phyloP scores from a whole-genome alignment of 2,888 invertebrate species.

The Lithophane ornitopus region DNA sequence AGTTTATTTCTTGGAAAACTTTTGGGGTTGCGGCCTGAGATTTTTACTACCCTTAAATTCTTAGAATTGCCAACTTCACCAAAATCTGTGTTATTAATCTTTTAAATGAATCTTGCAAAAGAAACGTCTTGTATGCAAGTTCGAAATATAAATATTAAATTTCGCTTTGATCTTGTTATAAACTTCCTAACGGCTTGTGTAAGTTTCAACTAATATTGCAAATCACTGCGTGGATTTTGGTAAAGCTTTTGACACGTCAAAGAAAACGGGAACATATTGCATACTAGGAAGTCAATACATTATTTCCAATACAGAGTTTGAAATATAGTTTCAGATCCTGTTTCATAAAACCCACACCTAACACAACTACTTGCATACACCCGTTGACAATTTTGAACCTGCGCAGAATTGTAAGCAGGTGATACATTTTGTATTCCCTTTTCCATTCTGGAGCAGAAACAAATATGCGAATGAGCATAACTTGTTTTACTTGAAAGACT shows the following conservation, averaged over 20 bases:
- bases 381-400: constrained; percentile 42
- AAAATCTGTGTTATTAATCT: background rate
- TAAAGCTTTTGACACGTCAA: constrained; percentile 2
- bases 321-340: constrained; percentile 3
- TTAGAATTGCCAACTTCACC: background rate
- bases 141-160: background rate
- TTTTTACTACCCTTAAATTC: background rate
- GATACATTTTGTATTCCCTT: constrained; percentile 48
- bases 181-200: background rate
- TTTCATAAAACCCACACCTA: background rate
- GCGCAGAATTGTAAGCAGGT: constrained; percentile 53
- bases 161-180: constrained; percentile 4
- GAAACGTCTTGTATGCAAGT: background rate
- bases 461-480: constrained; percentile 36
- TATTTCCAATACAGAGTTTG: constrained; percentile 1
- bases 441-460: constrained; percentile 35
- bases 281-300: background rate
- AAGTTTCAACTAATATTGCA: constrained; percentile 6
- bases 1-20: constrained; percentile 12
- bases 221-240: background rate
- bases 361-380: constrained; percentile 8
- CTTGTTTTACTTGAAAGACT: constrained; percentile 22
- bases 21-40: background rate
- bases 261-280: background rate
- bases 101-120: background rate